Base-by-base conservation (phyloP, 2,797 vertebrate genomes). In the Hafferia zeledoni region DNA sequence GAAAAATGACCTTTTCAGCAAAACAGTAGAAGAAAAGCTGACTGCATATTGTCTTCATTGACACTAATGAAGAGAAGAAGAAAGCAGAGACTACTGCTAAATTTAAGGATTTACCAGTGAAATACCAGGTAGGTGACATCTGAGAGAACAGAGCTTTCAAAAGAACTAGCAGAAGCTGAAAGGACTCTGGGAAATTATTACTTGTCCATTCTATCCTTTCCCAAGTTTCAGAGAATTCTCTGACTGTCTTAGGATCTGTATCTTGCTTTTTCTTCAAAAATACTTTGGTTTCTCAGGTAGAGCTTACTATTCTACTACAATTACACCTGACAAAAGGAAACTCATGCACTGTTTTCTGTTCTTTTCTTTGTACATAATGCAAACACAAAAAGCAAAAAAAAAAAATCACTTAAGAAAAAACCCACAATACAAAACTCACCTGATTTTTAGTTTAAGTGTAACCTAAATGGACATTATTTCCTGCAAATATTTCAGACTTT, bases 41-140 rank as follows among this genome's bases (percentile, higher is more conserved):
- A 82, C 77, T 96, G 70, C 39, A 49, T 84, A 52, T 81, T 43
- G 41, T 17, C 17, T 43, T 43, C 41, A 79, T 76, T 90, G 83
- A 91, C 52, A 49, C 67, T 93, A 96, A 90, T 94, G 88, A 95
- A 95, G 72, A 90, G 65, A 95, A 90, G 59, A 57, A 91, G n/a
- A 75, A 90, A 86, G 50, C 55, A 79, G 30, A 93, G 47, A 43
- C 35, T 28, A 41, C 65, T 82, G 44, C 27, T 90, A 77, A 82
- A 89, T 49, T 56, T 84, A 30, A 79, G 70, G 20, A 37, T 55
- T 69, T 89, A 39, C 39, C 35, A 60, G 28, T 31, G 24, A 87
- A 79, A 90, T 41, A 77, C 23, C 33, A 74, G 27, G 9, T 37
- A 87, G 59, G 39, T 59, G 69, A 86, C 2, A 2, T 56, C 35